Evolutionary conservation across 1,140 invertebrate genomes (phyloP).

Genomic region (Ditylenchus dipsaci): DNA sequence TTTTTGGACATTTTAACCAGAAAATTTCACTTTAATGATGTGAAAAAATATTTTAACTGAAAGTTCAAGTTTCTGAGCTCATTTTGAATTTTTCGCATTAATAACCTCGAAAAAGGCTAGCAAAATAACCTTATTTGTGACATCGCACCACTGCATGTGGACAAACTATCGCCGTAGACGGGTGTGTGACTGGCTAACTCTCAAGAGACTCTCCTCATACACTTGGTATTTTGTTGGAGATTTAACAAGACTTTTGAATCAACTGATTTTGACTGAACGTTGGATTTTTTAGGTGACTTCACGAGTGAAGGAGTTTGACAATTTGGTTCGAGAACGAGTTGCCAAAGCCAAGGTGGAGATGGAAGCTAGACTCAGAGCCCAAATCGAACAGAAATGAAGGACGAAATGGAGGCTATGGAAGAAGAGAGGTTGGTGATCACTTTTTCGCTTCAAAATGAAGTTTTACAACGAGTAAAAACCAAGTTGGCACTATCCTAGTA

Average conservation of each 20-base stretch:
- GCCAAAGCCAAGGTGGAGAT: slow-evolving; percentile 37
- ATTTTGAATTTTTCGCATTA: slow-evolving; percentile 1
- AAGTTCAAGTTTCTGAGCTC: neutral
- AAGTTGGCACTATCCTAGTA: no score
- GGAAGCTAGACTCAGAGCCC: slow-evolving; percentile 31
- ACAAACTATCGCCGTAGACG: no score
- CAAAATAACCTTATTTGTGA: neutral
- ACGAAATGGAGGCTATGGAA: slow-evolving; percentile 40
- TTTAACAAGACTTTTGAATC: neutral
- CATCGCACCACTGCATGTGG: no score
- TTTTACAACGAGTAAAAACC: no score
- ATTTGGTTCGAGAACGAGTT: slow-evolving; percentile 36
- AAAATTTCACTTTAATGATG: no score
- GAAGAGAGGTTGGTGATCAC: slow-evolving; percentile 28
- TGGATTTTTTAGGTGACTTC: slow-evolving; percentile 30
- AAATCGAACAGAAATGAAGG: slow-evolving; percentile 41
- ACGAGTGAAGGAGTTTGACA: slow-evolving; percentile 36
- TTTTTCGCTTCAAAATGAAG: neutral
- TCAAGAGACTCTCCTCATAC: no score
- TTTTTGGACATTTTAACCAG: neutral
- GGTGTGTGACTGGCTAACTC: no score
- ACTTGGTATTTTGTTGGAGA: neutral
- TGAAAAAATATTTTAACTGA: no score
- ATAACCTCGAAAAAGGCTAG: slow-evolving; percentile 5
- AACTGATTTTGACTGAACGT: slow-evolving; percentile 9